Evolutionary conservation across 2,113 vertebrate genomes (phyloP), one percentile per base, ranked within the genome.

Genomic region (Guaruba guarouba): DNA sequence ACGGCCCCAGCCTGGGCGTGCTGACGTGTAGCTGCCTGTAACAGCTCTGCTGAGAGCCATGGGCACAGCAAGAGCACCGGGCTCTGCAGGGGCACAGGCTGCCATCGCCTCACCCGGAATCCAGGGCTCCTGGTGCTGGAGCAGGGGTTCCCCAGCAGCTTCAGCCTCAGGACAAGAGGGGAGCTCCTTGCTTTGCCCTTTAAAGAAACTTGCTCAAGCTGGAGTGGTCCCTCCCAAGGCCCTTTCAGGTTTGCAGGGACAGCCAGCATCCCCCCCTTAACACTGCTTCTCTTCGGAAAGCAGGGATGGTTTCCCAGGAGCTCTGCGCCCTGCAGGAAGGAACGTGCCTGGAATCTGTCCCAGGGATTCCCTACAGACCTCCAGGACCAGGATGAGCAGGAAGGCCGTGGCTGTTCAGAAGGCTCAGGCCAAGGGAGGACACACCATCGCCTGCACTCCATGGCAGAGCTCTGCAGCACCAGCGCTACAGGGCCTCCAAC

Each of bases 381-480:
- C 35, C 52, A 25, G 63, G 35, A 48, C 14, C 3, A 2, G 0
- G 1, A 25, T 0, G 4, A 52, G 64, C 74, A 33, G 33, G 28
- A 62, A 44, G 18, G 46, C 22, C 3, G 1, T 10, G 48, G 39
- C 48, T 54, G 14, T 27, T 37, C 8, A 23, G 48, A 64, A 41
- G 48, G 70, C 28, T 52, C n/a, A 39, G 43, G 54, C 16, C 79
- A 39, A 25, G 66, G 46, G 39, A 70, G 66, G 5, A 28, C 18
- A 28, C 31, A 18, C 5, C 48, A n/a, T 18, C 64, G 10, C 17
- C 46, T 33, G 9, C 33, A 13, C 17, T 0, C 13, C 51, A 4
- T 2, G 8, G 84, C 63, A 51, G 33, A 19, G 10, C 66, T 37
- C 55, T 11, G 52, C 41, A 11, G 41, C 48, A 1, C 48, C 11